A percentile compares a stretch with the other conserved stretches of the same genome.
phyloP scores from a whole-genome alignment of 2,797 vertebrate species.

The Lepidocolaptes lacrymiger region DNA sequence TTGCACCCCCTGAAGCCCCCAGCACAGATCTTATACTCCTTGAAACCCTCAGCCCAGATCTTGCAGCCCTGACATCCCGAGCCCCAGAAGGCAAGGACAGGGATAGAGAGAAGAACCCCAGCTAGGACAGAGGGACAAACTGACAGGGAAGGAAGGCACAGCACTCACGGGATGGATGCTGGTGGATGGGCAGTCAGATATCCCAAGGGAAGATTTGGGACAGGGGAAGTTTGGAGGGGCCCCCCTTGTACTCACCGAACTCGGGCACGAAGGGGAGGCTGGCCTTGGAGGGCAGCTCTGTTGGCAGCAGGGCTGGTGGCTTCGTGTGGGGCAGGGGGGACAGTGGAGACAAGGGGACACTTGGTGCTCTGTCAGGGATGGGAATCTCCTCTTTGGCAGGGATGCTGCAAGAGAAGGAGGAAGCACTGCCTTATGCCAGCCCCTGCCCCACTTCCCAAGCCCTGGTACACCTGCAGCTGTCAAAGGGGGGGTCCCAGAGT shows the following conservation, averaged over 20 bases:
- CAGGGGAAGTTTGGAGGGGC: background rate
- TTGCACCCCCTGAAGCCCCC: background rate
- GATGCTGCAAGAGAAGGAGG: background rate
- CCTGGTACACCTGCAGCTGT: background rate
- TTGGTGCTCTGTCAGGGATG: rapidly evolving
- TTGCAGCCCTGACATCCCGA: background rate
- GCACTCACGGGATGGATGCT: background rate
- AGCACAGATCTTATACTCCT: background rate
- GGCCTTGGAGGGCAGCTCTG: background rate
- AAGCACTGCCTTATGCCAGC: background rate
- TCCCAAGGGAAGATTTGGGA: background rate
- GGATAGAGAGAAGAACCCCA: background rate
- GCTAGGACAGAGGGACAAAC: background rate
- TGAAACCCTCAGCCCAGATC: background rate
- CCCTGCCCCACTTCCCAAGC: too few species aligned
- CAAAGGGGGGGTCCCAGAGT: too few species aligned
- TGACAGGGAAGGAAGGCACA: background rate
- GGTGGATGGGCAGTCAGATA: background rate
- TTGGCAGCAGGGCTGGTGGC: rapidly evolving
- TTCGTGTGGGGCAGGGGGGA: background rate
- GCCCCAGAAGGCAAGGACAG: background rate
- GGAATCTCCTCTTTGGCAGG: background rate
- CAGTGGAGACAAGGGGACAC: rapidly evolving
- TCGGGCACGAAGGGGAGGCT: background rate
- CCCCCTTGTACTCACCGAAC: constrained; percentile 22